Evolutionary conservation across 2,888 invertebrate species (phyloP), one percentile per base, ranked within the genome.

Genomic region (Dynastes tityus): DNA sequence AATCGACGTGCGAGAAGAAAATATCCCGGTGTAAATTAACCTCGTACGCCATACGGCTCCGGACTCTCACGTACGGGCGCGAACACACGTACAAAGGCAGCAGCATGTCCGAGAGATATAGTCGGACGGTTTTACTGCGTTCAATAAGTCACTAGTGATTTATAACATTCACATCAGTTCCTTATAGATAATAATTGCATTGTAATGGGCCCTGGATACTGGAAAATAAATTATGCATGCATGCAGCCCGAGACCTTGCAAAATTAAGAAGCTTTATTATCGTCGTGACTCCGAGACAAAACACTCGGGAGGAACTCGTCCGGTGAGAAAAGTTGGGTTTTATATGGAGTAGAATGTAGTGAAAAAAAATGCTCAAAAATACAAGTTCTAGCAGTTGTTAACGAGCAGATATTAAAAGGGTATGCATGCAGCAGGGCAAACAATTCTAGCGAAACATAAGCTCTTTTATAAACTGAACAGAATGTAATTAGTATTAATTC

Each of bases 141-240:
- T 83, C 83, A 84, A 84, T 85, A 85, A 84, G 83, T 85, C 85
- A 83, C 83, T 71, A 63, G 83, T 85, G 84, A 85, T 84, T 85
- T 85, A 85, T 84, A 80, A 81, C 80, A 67, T 81, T 79, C 80
- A 80, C 82, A 82, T 81, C 81, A 83, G 82, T 83, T 83, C 83
- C 83, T 84, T 83, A 83, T 81, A 84, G 84, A 83, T 83, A 84
- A 84, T 83, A 84, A 84, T 84, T 84, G 84, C 83, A 84, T 83
- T 83, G 83, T 84, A 84, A 84, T 84, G 82, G 81, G 78, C 70
- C 76, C 65, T 58, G 78, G 79, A 78, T 76, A 78, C 79, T 68
- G 79, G 68, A 71, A 79, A 80, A 80, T 82, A 82, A 82, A 82
- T 82, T 82, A 82, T 82, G 80, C 81, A 81, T 81, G 80, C 79